These are phyloP conservation scores for Siniperca knerii DNA, from an alignment of 2,113 vertebrate species.

Conservation along the genomic window DNA sequence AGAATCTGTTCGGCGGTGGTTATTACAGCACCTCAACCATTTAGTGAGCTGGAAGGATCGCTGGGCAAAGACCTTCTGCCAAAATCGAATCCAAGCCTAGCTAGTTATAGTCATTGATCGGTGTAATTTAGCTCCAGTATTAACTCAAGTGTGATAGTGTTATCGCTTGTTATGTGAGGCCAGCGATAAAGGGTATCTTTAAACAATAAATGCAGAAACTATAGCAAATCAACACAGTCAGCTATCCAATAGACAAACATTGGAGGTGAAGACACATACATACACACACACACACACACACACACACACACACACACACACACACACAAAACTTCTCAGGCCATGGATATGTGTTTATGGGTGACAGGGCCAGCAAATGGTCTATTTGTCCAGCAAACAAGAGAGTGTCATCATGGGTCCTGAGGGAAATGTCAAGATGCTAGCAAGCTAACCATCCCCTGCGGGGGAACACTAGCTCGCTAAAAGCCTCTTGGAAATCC, in stretches of 20 bases:
- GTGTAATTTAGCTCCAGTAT: conserved; percentile 44
- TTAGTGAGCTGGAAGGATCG: conserved; percentile 46
- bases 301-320: conserved; percentile 29
- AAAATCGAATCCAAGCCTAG: conserved; percentile 39
- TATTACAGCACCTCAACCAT: conserved; percentile 17
- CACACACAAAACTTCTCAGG: conserved; percentile 3
- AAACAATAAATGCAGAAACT: conserved; percentile 50
- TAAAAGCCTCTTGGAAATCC: conserved; percentile 71
- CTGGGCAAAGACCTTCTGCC: conserved; percentile 53
- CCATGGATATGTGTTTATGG: conserved; percentile 44
- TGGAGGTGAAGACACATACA: neutral
- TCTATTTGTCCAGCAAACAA: conserved; percentile 72
- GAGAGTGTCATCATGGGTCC: conserved; percentile 47
- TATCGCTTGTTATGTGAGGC: conserved; percentile 37
- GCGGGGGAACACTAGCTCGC: neutral
- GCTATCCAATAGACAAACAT: conserved; percentile 45
- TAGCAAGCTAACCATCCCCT: conserved; percentile 48
- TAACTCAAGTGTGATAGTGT: conserved; percentile 35
- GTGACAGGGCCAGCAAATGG: conserved; percentile 52
- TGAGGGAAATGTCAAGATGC: conserved; percentile 63
- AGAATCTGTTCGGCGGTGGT: neutral
- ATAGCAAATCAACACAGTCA: conserved; percentile 63
- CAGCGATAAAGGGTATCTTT: conserved; percentile 29
- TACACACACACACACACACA: conserved; percentile 33
- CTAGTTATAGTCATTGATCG: conserved; percentile 50